These are phyloP conservation scores for Watersipora subatra DNA, from an alignment of 1,140 invertebrate genomes.

Conservation along the genomic window DNA sequence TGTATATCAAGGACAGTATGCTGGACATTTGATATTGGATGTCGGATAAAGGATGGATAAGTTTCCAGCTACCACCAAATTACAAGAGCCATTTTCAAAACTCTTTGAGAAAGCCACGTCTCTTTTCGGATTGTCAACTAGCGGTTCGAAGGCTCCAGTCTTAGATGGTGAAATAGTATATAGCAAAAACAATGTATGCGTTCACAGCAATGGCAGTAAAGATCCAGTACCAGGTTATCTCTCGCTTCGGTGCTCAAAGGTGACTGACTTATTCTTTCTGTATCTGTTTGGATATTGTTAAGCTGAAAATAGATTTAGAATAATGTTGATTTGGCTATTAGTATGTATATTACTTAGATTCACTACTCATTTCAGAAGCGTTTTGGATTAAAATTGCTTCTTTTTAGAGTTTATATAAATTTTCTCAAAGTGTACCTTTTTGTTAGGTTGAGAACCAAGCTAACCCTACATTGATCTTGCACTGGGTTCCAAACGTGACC, in stretches of 20 bases:
- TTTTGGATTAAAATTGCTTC: no score
- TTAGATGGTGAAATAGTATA: conserved; percentile 40
- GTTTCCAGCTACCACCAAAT: not conserved
- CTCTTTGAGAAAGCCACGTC: not conserved
- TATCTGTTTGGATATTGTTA: no score
- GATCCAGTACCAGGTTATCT: conserved; percentile 85
- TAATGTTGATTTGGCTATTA: no score
- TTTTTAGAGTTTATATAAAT: no score
- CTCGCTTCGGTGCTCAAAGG: conserved; percentile 58
- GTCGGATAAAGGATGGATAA: no score
- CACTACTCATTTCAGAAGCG: no score
- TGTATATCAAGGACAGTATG: no score
- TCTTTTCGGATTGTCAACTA: not conserved
- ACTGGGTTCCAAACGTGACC: conserved; percentile 83
- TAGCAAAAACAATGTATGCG: conserved; percentile 79
- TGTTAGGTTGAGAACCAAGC: not conserved
- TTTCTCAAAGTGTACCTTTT: no score
- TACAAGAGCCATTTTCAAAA: not conserved
- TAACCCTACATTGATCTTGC: conserved; percentile 67
- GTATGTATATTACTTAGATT: no score
- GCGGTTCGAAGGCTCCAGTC: conserved; percentile 22
- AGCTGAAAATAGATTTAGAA: no score
- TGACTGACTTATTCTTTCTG: no score
- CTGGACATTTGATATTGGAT: no score
- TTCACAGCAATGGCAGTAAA: conserved; percentile 61